A percentile compares a stretch with the other conserved stretches of the same genome.
Conservation (phyloP, 1,140 invertebrate genomes). For the Zaprionus capensis region DNA sequence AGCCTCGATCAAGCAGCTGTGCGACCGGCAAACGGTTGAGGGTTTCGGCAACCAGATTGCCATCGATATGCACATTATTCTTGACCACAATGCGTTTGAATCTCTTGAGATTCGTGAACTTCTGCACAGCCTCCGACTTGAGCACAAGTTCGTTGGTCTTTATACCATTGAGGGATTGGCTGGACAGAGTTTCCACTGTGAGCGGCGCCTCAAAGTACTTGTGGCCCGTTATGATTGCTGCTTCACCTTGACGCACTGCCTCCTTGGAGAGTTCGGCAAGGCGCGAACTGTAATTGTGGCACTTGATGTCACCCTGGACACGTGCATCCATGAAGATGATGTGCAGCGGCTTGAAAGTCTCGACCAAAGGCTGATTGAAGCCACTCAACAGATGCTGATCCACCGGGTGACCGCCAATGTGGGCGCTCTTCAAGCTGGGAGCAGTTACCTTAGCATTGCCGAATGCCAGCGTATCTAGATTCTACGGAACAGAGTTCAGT, state of each 20-base stretch:
- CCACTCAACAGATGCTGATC: conserved; percentile 56
- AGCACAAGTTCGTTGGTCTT: conserved; percentile 44
- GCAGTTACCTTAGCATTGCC: conserved; percentile 57
- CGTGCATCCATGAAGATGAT: conserved; percentile 68
- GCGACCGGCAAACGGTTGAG: conserved; percentile 56
- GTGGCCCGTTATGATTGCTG: conserved; percentile 48
- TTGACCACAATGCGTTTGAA: conserved; percentile 45
- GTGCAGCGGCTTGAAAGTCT: conserved; percentile 17
- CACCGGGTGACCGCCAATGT: conserved; percentile 55
- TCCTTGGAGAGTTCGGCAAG: conserved; percentile 48
- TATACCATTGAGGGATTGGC: conserved; percentile 43
- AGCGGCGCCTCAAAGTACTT: conserved; percentile 65
- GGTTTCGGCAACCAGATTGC: conserved; percentile 22
- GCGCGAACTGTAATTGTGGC: conserved; percentile 50
- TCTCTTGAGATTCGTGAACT: conserved; percentile 40
- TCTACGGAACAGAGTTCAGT: conserved; percentile 31
- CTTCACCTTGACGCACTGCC: conserved; percentile 63
- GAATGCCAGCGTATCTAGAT: conserved; percentile 42
- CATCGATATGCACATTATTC: conserved; percentile 18
- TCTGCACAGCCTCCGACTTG: conserved; percentile 21
- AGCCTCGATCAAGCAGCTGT: conserved; percentile 49
- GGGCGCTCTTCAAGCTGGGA: conserved; percentile 33
- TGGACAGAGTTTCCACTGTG: conserved; percentile 29
- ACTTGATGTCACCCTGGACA: conserved; percentile 56
- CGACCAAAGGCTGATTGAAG: neutral